phyloP scores from a whole-genome alignment of 2,888 invertebrate species.

The Epinotia bilunana region DNA sequence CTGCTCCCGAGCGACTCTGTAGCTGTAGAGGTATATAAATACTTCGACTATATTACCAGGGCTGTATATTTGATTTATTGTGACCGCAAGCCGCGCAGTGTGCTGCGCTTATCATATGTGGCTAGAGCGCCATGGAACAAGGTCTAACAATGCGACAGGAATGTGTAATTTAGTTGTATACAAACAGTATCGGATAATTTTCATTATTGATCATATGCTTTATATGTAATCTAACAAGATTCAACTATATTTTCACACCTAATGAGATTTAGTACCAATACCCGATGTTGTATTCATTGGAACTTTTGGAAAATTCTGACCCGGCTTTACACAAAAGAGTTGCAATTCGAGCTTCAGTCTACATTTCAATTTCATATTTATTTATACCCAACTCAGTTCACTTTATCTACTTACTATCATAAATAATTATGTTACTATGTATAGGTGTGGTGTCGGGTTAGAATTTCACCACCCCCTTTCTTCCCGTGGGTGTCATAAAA shows the following conservation, averaged over 20 bases:
- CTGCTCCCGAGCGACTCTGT: conserved; percentile 41
- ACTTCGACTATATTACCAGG: conserved; percentile 39
- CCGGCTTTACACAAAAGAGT: no score
- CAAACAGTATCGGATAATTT: neutral
- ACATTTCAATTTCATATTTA: no score
- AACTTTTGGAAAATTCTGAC: conserved; percentile 25
- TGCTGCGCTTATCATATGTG: conserved; percentile 44
- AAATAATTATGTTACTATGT: no score
- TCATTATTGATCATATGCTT: neutral
- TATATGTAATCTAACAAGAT: neutral
- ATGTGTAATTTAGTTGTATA: conserved; percentile 10
- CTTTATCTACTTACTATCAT: neutral
- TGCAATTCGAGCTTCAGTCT: no score
- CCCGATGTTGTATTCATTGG: no score
- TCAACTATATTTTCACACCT: neutral
- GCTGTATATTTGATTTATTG: conserved; percentile 47
- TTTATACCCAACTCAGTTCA: conserved; percentile 5
- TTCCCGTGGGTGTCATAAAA: no score
- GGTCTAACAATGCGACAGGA: conserved; percentile 25
- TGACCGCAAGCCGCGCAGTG: conserved; percentile 41
- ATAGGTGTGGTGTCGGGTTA: no score
- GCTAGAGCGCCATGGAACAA: conserved; percentile 22
- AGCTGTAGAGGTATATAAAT: conserved; percentile 21
- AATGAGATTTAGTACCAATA: no score
- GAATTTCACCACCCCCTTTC: no score